Evolutionary conservation across 2,113 vertebrate genomes (phyloP), one percentile per base, ranked within the genome.

Genomic region (Thunnus maccoyii): DNA sequence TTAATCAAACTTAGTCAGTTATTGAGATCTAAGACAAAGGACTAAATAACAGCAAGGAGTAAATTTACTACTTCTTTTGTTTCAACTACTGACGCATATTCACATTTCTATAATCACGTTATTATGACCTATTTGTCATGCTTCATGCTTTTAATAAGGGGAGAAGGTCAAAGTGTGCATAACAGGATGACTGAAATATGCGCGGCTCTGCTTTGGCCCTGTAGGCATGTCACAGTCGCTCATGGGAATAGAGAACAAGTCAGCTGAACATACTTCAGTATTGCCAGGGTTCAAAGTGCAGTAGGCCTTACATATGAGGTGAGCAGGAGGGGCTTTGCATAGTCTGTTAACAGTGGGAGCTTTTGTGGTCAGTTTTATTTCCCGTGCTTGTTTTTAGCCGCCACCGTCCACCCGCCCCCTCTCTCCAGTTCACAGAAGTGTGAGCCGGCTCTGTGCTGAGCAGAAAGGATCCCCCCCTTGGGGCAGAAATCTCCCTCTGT

Each of bases 351-450:
- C 88, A 89, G 69, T 85, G 41, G 71, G 1, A 11, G 36, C 80
- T 83, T 86, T 81, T 89, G 86, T 88, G 76, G 75, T 84, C 68
- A 76, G 14, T 76, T 81, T 74, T 87, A 77, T 80, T 81, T 74
- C 18, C 22, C 32, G 15, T 54, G 25, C 47, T 84, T 86, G 64
- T 88, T 83, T 72, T 41, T 54, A 7, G 17, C 22, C n/a, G 18
- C 18, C 3, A 13, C 10, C 12, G 30, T 16, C 22, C 61, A 4
- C 30, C 48, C 36, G 3, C 32, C 54, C 50, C 51, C 36, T 66
- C 13, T 30, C 55, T 55, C 25, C 36, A 73, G 63, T 66, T 62
- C 56, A 82, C 27, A 50, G 65, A 44, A 46, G 47, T 80, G 30
- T 65, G 36, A 85, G 76, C 5, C 52, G 1, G 18, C 36, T 73